These are phyloP conservation scores for Drosophila sp. DNA, from an alignment of 1,140 invertebrate genomes.

Conservation along the genomic window DNA sequence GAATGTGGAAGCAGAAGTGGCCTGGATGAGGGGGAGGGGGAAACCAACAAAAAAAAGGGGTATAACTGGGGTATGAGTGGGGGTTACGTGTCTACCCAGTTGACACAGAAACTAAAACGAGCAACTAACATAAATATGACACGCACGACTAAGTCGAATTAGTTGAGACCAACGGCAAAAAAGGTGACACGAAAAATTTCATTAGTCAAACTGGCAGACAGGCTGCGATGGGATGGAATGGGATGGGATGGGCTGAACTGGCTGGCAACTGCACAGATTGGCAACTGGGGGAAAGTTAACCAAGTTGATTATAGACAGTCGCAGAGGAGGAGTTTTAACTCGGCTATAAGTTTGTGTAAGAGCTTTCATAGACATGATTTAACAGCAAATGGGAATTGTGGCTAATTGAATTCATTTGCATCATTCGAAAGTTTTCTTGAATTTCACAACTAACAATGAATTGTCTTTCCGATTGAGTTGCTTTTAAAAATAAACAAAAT, in stretches of 20 bases:
- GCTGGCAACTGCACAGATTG: neutral
- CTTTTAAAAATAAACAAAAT: neutral
- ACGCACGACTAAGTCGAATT: conserved; percentile 51
- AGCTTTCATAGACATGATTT: conserved; percentile 12
- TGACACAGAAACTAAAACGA: conserved; percentile 51
- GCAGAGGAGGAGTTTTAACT: neutral
- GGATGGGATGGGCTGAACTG: neutral
- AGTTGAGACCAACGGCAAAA: conserved; percentile 27
- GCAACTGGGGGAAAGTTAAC: conserved; percentile 10
- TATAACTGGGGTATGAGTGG: neutral
- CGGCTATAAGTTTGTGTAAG: conserved; percentile 3
- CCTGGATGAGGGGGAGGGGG: neutral
- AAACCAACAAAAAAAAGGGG: neutral
- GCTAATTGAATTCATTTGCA: conserved; percentile 11
- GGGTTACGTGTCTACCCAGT: conserved; percentile 13
- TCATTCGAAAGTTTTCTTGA: conserved; percentile 29
- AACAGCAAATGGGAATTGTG: conserved; percentile 7
- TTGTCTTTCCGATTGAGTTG: neutral
- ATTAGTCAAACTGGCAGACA: conserved; percentile 31
- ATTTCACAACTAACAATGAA: neutral
- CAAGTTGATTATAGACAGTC: conserved; percentile 11
- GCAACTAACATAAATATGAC: conserved; percentile 18
- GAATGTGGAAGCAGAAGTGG: neutral
- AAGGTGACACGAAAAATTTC: conserved; percentile 23
- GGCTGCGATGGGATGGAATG: neutral